phyloP scores from a whole-genome alignment of 2,113 vertebrate genomes.

The Piliocolobus tephrosceles region DNA sequence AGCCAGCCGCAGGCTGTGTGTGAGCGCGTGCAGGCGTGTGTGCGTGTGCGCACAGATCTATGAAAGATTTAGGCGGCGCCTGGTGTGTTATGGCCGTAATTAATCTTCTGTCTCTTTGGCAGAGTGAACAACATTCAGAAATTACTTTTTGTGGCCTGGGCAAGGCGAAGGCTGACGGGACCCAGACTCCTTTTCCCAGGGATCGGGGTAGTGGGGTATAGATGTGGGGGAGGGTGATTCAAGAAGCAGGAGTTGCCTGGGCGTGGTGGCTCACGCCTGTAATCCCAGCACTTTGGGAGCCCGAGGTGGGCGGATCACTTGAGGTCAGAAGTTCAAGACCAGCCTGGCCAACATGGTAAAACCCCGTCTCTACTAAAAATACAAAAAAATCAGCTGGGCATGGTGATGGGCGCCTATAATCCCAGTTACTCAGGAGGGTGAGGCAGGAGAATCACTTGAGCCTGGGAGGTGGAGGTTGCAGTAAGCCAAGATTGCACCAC shows the following conservation, averaged over 20 bases:
- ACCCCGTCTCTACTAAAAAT: no score
- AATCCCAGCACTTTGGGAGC: no score
- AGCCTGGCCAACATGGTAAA: no score
- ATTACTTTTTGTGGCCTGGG: background rate
- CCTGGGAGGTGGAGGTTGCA: no score
- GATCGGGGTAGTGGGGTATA: background rate
- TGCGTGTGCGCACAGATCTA: background rate
- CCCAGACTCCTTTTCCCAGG: background rate
- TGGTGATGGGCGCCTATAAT: no score
- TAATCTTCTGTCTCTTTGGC: conserved; percentile 76
- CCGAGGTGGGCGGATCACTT: no score
- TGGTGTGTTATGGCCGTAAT: conserved; percentile 75
- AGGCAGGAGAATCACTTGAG: no score
- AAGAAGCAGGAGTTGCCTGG: background rate
- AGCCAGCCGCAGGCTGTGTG: conserved; percentile 5
- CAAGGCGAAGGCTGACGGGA: background rate
- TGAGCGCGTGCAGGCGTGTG: background rate
- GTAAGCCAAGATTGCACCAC: rapidly evolving
- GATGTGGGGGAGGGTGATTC: background rate
- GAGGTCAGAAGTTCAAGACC: no score
- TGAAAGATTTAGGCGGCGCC: conserved; percentile 82
- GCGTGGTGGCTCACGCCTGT: no score
- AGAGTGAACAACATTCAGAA: conserved; percentile 59
- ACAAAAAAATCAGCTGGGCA: no score
- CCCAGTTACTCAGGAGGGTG: no score